These are phyloP conservation scores for Calliopsis andreniformis DNA, from an alignment of 1,140 invertebrate genomes.

Conservation along the genomic window DNA sequence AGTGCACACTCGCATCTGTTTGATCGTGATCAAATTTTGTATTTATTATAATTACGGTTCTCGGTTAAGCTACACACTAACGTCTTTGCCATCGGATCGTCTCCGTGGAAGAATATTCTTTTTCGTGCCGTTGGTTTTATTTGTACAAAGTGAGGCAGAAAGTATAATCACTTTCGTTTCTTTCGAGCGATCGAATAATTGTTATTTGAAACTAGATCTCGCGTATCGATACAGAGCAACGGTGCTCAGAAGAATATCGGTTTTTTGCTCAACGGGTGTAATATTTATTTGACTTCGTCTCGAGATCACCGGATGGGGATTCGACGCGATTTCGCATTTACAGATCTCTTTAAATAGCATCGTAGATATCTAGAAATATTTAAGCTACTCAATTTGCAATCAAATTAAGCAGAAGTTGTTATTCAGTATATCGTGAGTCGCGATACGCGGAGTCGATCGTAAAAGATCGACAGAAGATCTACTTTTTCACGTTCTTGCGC, in stretches of 20 bases:
- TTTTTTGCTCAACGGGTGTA: slow-evolving; percentile 42
- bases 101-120: background rate
- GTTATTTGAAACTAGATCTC: background rate
- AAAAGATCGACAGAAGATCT: background rate
- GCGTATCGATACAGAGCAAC: background rate
- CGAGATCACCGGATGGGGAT: background rate
- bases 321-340: background rate
- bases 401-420: background rate
- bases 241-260: slow-evolving; percentile 13
- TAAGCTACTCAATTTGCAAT: too few relatives aligned
- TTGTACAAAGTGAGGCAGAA: background rate
- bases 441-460: slow-evolving; percentile 49
- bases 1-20: background rate
- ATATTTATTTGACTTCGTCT: slow-evolving; percentile 35
- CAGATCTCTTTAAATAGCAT: too few relatives aligned
- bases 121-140: slow-evolving; percentile 10
- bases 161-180: background rate
- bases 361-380: too few relatives aligned
- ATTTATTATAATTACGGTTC: slow-evolving; percentile 23
- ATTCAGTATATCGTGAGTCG: background rate
- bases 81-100: background rate
- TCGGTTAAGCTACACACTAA: background rate
- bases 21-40: slow-evolving; percentile 8
- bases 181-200: background rate
- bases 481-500: background rate